Base-by-base conservation (phyloP, 2,113 vertebrate species). In the Phoenicopterus ruber region DNA sequence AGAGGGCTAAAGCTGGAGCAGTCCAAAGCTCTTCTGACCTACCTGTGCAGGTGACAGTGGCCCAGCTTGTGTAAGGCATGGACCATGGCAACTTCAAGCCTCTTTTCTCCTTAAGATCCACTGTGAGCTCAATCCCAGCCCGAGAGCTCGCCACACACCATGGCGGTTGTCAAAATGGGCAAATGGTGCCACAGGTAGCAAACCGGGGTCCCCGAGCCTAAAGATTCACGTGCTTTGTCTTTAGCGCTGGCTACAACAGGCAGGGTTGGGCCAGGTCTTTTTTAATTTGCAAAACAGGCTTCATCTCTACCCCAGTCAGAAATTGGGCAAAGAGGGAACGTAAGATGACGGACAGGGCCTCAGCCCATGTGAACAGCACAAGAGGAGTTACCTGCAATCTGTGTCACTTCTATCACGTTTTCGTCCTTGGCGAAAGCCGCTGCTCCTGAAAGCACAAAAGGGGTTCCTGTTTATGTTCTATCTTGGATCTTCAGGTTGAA, bases 391-490 rank as follows among this genome's bases (percentile, higher is more conserved):
- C 98, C 98, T 82, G 77, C 12, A 13, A 94, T 65, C 77, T 88
- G 92, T 34, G 16, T 62, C 70, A 79, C 29, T 93, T 96, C 96
- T 49, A 71, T 91, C 38, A 44, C 2, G 0, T 69, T 55, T 40
- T 97, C 96, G 8, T 96, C 96, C 90, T 57, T 97, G 80, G 78
- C 4, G 3, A 84, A 52, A 13, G 70, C 58, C 2, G 71, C 29
- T 17, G 96, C 94, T 76, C 96, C 98, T 98, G 91, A 72, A 98
- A 96, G 42, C 46, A 95, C 52, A 94, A 55, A 54, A 55, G n/a
- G 61, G 18, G 38, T 49, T 88, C 29, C 36, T 77, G 63, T 79
- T 82, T 49, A 29, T 25, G n/a, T 38, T 34, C n/a, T 25, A 3
- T 13, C 50, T 38, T 49, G 54, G 40, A 61, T 46, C 28, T 69